phyloP scores from a whole-genome alignment of 2,888 invertebrate genomes.

The Hemicrepidius hirtus region DNA sequence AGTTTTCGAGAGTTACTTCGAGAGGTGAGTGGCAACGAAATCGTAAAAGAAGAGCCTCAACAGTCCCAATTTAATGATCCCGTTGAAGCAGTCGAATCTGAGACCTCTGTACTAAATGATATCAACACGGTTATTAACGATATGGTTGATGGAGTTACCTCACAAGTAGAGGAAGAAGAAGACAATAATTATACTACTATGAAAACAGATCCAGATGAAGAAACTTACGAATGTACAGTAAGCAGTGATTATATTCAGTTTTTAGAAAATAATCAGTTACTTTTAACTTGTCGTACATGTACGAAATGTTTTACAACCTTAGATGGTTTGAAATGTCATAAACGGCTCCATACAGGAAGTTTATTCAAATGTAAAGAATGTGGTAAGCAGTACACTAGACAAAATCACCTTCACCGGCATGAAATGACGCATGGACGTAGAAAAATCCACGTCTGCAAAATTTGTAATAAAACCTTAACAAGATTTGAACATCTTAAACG shows the following conservation, averaged over 20 bases:
- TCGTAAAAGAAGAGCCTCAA: slow-evolving; percentile 50
- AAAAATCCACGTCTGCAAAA: slow-evolving; percentile 70
- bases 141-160: slow-evolving; percentile 8
- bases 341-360: slow-evolving; percentile 67
- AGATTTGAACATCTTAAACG: slow-evolving; percentile 70
- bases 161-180: slow-evolving; percentile 3
- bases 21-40: slow-evolving; percentile 49
- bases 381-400: slow-evolving; percentile 68
- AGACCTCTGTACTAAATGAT: not conserved
- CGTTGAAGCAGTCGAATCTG: not conserved
- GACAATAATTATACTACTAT: slow-evolving; percentile 36
- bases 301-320: slow-evolving; percentile 68
- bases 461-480: slow-evolving; percentile 70
- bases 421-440: slow-evolving; percentile 67
- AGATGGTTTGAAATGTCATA: slow-evolving; percentile 67
- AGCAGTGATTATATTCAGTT: slow-evolving; percentile 66
- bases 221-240: not conserved
- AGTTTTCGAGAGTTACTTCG: slow-evolving; percentile 64
- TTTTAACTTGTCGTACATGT: slow-evolving; percentile 68
- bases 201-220: slow-evolving; percentile 52
- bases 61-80: not conserved
- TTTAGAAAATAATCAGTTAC: slow-evolving; percentile 68
- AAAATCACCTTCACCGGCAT: slow-evolving; percentile 69
- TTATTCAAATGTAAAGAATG: slow-evolving; percentile 70
- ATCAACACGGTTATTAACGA: slow-evolving; percentile 3